Evolutionary conservation across 2,113 vertebrate species (phyloP), one percentile per base, ranked within the genome.

Genomic region (Myrmecophaga tridactyla): DNA sequence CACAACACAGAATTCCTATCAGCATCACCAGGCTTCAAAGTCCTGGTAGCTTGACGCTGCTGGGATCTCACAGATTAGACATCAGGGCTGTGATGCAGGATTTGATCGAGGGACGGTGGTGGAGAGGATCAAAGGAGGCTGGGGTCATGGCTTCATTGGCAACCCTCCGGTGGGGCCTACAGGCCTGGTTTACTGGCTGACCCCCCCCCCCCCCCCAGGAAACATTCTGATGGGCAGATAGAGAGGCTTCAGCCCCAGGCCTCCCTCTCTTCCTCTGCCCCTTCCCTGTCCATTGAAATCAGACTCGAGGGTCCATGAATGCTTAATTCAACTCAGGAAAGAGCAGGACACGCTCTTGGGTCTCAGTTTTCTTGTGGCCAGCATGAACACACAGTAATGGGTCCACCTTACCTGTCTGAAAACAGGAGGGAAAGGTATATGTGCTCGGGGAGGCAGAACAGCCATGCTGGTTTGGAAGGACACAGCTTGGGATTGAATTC

Each of bases 191-290:
- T 93, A 95, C 93, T 87, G 96, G 96, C 78, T 1, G 65, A 77
- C 69, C 85, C 95, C n/a, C n/a, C n/a, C n/a, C n/a, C n/a, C n/a
- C n/a, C n/a, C n/a, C 95, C 94, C 69, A 81, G 96, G 95, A 96
- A 85, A 92, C 90, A 92, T 82, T 90, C 81, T 77, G 94, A 86
- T 96, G 95, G 75, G 31, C 92, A 92, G 97, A 96, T 81, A 97
- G 93, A 77, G 75, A 62, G 8, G 8, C 25, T 73, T 20, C 17
- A 36, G 62, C 67, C 2, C 25, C 43, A 7, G 58, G 29, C 73
- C 12, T 36, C 65, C 63, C 8, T 25, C 29, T 39, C 21, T 20
- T 14, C 58, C 62, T 72, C 60, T 13, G 51, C 29, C 36, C 80
- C 1, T 3, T 48, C 43, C 39, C 0, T 25, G 60, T 15, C 51